Evolutionary conservation across 2,113 vertebrate species (phyloP).

Genomic region (Carassius gibelio): DNA sequence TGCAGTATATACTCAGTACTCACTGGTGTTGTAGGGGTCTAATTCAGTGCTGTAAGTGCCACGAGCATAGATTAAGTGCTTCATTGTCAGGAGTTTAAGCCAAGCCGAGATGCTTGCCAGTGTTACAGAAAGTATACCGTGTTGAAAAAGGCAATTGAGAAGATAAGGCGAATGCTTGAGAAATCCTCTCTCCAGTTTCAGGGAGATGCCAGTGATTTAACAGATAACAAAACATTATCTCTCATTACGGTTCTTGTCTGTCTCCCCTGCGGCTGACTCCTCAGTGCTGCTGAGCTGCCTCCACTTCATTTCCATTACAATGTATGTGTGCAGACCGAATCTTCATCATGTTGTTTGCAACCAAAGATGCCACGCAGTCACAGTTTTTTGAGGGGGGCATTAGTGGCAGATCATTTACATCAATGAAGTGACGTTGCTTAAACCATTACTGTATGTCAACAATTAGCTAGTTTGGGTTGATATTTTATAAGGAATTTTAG

Average conservation of each 20-base stretch:
- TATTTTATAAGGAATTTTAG: neutral
- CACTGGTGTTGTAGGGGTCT: neutral
- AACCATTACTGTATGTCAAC: neutral
- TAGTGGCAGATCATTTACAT: no score
- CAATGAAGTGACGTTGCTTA: neutral
- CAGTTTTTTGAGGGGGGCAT: neutral
- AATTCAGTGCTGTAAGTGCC: conserved; percentile 28
- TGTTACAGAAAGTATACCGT: conserved; percentile 50
- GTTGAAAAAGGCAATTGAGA: conserved; percentile 50
- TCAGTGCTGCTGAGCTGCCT: conserved; percentile 30
- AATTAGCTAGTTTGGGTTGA: neutral
- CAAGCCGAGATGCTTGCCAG: conserved; percentile 40
- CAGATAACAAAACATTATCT: conserved; percentile 58
- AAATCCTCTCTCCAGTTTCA: conserved; percentile 56
- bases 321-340: conserved; percentile 19
- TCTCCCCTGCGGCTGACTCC: conserved; percentile 45
- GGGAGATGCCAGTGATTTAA: conserved; percentile 55
- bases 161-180: conserved; percentile 53
- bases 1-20: neutral
- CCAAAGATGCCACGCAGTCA: neutral
- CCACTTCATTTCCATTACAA: conserved; percentile 24
- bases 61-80: conserved; percentile 47
- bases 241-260: conserved; percentile 47
- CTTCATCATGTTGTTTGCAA: neutral
- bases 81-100: conserved; percentile 48